Percentiles rank a stretch among this genome's conserved stretches.
These are phyloP conservation scores for Tethya wilhelma DNA, from an alignment of 37 sponge, comb jelly and placozoan species.

Conservation along the genomic window DNA sequence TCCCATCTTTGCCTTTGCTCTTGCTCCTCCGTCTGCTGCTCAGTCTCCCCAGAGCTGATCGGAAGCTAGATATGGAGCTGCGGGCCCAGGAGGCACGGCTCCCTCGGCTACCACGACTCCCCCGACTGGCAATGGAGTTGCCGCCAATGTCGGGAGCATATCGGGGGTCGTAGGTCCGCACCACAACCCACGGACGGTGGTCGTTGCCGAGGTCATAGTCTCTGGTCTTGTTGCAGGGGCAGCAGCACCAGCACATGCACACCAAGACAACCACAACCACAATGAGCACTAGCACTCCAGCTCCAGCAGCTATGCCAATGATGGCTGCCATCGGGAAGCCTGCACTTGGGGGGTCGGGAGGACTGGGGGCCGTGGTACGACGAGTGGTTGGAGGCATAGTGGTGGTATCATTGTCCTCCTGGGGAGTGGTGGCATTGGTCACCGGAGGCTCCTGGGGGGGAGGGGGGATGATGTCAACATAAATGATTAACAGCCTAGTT, in stretches of 20 bases:
- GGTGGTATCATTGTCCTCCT: conserved; percentile 11
- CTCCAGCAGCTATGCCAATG: conserved; percentile 36
- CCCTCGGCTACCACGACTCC: too few species aligned
- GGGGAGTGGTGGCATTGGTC: too few species aligned
- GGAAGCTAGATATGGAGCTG: conserved; percentile 25
- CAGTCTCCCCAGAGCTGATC: background rate
- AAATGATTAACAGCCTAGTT: too few species aligned
- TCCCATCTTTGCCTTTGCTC: too few species aligned
- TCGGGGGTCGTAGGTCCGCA: conserved; percentile 6
- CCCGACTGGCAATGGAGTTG: too few species aligned
- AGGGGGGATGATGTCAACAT: too few species aligned
- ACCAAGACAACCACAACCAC: background rate
- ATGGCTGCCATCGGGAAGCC: conserved; percentile 9
- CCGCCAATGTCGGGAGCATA: conserved; percentile 1
- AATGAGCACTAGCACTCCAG: conserved; percentile 1
- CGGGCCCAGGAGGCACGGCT: conserved; percentile 10
- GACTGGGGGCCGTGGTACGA: background rate
- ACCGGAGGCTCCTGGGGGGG: too few species aligned
- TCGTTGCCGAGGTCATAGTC: background rate
- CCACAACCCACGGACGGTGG: conserved; percentile 7
- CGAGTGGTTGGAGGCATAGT: background rate
- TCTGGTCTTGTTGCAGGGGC: background rate
- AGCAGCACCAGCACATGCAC: conserved; percentile 24
- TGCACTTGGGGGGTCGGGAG: background rate
- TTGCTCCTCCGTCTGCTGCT: background rate